Evolutionary conservation across 2,113 vertebrate genomes (phyloP).

Genomic region (Syngnathus floridae): DNA sequence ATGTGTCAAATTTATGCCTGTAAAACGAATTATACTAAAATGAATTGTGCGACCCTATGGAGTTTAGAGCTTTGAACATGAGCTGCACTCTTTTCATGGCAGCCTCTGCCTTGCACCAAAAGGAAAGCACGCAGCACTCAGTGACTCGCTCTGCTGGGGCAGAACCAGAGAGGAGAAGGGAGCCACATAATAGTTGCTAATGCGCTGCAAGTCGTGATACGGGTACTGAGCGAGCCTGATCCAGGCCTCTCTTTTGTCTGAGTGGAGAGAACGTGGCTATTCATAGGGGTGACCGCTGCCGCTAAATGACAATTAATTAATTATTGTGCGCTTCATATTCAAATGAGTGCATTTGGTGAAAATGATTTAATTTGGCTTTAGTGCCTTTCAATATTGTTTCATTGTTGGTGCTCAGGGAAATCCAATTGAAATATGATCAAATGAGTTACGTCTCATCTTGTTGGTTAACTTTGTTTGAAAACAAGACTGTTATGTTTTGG

Average conservation of each 20-base stretch:
- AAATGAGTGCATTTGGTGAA: background rate
- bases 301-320: conserved; percentile 19
- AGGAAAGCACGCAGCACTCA: conserved; percentile 23
- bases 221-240: conserved; percentile 27
- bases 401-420: background rate
- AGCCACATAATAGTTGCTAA: conserved; percentile 41
- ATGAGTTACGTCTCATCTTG: background rate
- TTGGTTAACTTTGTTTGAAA: conserved; percentile 1
- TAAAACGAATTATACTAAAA: conserved; percentile 1
- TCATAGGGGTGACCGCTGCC: conserved; percentile 5
- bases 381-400: conserved; percentile 5
- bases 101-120: conserved; percentile 22
- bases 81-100: conserved; percentile 18
- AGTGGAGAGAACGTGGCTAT: conserved; percentile 27
- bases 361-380: conserved; percentile 4
- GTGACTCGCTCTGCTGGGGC: conserved; percentile 20
- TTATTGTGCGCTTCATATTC: conserved; percentile 2
- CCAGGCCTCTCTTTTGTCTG: conserved; percentile 24
- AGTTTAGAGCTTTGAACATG: conserved; percentile 22
- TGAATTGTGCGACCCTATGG: conserved; percentile 15
- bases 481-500: background rate
- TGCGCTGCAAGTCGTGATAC: conserved; percentile 32
- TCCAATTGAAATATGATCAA: background rate
- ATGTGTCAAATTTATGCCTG: background rate
- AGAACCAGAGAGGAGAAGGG: conserved; percentile 29